phyloP scores from a whole-genome alignment of 2,888 invertebrate genomes.

The Ectemnius lituratus region DNA sequence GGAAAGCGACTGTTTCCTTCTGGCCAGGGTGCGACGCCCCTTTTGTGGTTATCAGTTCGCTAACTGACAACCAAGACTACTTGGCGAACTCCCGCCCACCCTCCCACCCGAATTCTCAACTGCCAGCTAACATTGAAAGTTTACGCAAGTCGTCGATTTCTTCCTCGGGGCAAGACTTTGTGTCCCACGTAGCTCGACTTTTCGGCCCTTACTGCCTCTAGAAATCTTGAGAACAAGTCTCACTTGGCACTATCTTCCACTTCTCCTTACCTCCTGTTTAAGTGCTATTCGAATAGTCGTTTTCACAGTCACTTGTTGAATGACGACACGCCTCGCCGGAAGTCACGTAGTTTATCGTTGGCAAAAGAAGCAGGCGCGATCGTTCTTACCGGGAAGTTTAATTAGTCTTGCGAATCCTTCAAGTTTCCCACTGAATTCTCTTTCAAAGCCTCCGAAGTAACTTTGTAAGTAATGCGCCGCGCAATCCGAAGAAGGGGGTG shows the following conservation, averaged over 20 bases:
- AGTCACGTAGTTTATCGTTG: no score
- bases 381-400: no score
- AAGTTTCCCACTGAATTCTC: no score
- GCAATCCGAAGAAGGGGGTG: no score
- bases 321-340: neutral
- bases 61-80: slow-evolving; percentile 44
- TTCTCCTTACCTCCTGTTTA: neutral
- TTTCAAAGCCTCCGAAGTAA: no score
- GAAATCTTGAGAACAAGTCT: no score
- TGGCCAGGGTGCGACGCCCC: slow-evolving; percentile 8
- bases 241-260: no score
- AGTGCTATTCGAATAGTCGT: slow-evolving; percentile 2
- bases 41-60: slow-evolving; percentile 52
- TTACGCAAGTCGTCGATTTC: slow-evolving; percentile 19
- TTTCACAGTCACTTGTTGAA: slow-evolving; percentile 45
- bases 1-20: slow-evolving; percentile 39
- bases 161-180: slow-evolving; percentile 19
- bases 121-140: slow-evolving; percentile 31
- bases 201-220: neutral
- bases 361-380: no score
- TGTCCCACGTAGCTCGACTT: neutral
- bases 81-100: slow-evolving; percentile 25
- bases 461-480: no score
- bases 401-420: no score
- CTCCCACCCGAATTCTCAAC: neutral